phyloP scores from a whole-genome alignment of 1,140 invertebrate genomes.

The Bombus confusus region DNA sequence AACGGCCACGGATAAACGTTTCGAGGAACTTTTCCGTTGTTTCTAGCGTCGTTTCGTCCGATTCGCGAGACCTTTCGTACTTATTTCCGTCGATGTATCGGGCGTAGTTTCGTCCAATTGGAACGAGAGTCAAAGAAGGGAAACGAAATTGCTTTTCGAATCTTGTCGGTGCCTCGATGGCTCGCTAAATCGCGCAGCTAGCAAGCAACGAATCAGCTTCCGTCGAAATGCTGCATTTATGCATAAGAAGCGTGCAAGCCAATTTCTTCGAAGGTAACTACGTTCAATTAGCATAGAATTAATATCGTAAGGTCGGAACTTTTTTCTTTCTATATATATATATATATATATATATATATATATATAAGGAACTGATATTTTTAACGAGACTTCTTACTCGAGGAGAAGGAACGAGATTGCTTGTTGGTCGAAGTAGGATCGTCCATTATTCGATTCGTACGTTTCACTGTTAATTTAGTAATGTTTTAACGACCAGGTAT shows the following conservation, averaged over 20 bases:
- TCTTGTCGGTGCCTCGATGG: not conserved
- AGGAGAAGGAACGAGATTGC: too few relatives aligned
- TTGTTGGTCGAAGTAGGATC: too few relatives aligned
- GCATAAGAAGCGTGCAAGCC: not conserved
- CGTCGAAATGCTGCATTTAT: not conserved
- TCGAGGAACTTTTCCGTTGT: not conserved
- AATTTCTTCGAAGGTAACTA: not conserved
- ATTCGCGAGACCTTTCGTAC: not conserved
- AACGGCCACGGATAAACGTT: not conserved
- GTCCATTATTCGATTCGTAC: too few relatives aligned
- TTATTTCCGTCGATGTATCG: not conserved
- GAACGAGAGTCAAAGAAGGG: not conserved
- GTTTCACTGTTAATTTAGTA: too few relatives aligned
- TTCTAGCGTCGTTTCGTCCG: not conserved
- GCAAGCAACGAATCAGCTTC: not conserved
- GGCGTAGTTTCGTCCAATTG: not conserved
- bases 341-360: too few relatives aligned
- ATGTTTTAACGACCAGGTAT: too few relatives aligned
- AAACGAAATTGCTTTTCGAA: constrained; percentile 22
- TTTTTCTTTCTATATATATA: too few relatives aligned
- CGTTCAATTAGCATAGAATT: not conserved
- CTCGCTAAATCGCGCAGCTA: not conserved
- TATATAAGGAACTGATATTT: too few relatives aligned
- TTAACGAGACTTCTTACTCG: too few relatives aligned
- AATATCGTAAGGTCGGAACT: not conserved